Base-by-base conservation (phyloP, 2,888 invertebrate genomes). In the Malachius bipustulatus region DNA sequence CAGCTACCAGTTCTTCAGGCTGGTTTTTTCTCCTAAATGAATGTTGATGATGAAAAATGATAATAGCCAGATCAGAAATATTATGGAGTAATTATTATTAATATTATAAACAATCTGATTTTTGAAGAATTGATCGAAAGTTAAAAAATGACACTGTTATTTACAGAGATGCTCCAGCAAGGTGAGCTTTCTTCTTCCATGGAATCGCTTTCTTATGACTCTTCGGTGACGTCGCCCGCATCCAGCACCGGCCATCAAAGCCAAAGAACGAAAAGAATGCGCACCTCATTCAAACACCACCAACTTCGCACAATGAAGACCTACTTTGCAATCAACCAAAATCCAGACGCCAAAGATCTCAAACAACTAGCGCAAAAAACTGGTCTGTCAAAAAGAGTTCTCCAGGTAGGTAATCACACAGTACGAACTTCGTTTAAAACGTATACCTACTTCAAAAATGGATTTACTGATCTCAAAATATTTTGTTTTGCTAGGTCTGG, bases 271-370 rank as follows among this genome's bases (percentile, higher is more conserved):
- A 98, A 98, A 64, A 75, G 98, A 38, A 96, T 98, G 89, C 73
- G 98, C 37, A 98, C 98, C 32, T 96, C 94, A 48, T 98, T 99
- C 70, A 98, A 98, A 61, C 98, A 98, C 62, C 94, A 97, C 61
- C 98, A 98, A 63, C 74, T 99, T 42, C 70, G 96, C 41, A 94
- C 96, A 34, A 98, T 98, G 97, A 98, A 98, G 66, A 89, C 90
- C 28, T 98, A 98, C 63, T 98, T 98, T 62, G 84, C 90, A 33
- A 84, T 97, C 57, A 98, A 98, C 67, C 98, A 98, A 66, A 98
- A 98, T 65, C 98, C 98, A 1, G 98, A 98, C 57, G 96, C 98
- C 36, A 99, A 99, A 63, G 98, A 98, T 61, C 70, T 98, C 40
- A 97, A 98, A 60, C 93, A 96, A 57, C 68, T 98, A 45, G 93